Percentiles rank a stretch among this genome's conserved stretches.
Conservation (phyloP, 2,888 invertebrate genomes). For the Drosophila atroscutellata region DNA sequence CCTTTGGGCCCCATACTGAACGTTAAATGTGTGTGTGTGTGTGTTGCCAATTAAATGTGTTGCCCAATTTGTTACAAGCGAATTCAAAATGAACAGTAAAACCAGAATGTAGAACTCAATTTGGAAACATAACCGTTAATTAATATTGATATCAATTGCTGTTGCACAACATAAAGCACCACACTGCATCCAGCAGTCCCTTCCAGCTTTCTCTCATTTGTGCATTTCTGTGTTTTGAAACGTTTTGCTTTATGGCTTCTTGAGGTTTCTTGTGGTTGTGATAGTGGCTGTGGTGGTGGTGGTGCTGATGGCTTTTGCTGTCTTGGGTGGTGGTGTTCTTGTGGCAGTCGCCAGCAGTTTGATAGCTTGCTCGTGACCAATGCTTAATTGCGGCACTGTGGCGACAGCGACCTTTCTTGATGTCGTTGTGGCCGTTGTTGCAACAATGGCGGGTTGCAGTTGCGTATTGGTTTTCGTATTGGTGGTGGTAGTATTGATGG, state of each 20-base stretch:
- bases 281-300: constrained; percentile 46
- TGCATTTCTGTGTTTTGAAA: constrained; percentile 2
- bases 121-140: constrained; percentile 36
- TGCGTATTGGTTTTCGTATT: constrained; percentile 35
- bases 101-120: constrained; percentile 33
- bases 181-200: constrained; percentile 18
- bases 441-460: constrained; percentile 59
- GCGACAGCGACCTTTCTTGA: constrained; percentile 57
- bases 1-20: constrained; percentile 19
- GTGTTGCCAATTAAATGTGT: constrained; percentile 3
- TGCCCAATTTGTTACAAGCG: constrained; percentile 9
- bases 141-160: constrained; percentile 7
- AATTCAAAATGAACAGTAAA: constrained; percentile 31
- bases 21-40: constrained; percentile 14
- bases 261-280: constrained; percentile 52
- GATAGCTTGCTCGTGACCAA: constrained; percentile 21
- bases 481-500: constrained; percentile 31
- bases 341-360: constrained; percentile 40
- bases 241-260: constrained; percentile 43
- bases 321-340: constrained; percentile 37
- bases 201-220: constrained; percentile 14
- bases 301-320: constrained; percentile 39
- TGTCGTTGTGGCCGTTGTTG: constrained; percentile 55
- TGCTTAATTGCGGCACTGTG: constrained; percentile 52
- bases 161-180: constrained; percentile 22